Percentiles rank a stretch among this genome's conserved stretches.
These are phyloP conservation scores for Melieria picta DNA, from an alignment of 2,888 invertebrate genomes.

Conservation along the genomic window DNA sequence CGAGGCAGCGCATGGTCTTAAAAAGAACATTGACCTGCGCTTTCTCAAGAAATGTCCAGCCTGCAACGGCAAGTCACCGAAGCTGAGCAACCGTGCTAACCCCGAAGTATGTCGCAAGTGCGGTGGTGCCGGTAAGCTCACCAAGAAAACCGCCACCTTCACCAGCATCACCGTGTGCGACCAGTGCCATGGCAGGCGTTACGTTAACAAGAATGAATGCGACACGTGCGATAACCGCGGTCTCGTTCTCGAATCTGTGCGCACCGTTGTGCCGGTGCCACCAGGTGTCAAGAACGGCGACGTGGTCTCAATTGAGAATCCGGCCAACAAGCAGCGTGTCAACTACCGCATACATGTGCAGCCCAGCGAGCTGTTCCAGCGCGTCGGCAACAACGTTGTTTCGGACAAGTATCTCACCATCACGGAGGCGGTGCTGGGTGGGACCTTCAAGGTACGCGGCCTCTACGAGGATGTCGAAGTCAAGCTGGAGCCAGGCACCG, in stretches of 20 bases:
- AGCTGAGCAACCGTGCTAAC: conserved; percentile 48
- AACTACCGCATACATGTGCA: conserved; percentile 54
- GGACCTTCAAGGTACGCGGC: conserved; percentile 55
- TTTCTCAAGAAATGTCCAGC: conserved; percentile 54
- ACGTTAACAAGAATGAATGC: conserved; percentile 56
- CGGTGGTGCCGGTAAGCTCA: conserved; percentile 57
- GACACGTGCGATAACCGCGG: conserved; percentile 58
- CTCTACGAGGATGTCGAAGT: conserved; percentile 56
- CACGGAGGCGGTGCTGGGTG: conserved; percentile 60
- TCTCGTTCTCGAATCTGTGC: conserved; percentile 48
- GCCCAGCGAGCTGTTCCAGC: conserved; percentile 55
- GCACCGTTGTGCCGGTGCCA: conserved; percentile 54
- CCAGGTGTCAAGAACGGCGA: conserved; percentile 57
- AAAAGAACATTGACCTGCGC: conserved; percentile 53
- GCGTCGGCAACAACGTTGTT: conserved; percentile 56
- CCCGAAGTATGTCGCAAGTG: conserved; percentile 60
- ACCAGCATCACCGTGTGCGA: conserved; percentile 50
- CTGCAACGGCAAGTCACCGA: conserved; percentile 57
- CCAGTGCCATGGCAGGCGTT: conserved; percentile 58
- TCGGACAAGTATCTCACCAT: conserved; percentile 58
- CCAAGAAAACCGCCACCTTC: conserved; percentile 50
- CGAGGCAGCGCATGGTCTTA: conserved; percentile 59
- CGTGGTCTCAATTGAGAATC: conserved; percentile 54
- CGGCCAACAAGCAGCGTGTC: conserved; percentile 54
- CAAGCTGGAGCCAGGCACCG: conserved; percentile 58